Evolutionary conservation across 2,113 vertebrate species (phyloP), one percentile per base, ranked within the genome.

Genomic region (Thamnophis sirtalis): DNA sequence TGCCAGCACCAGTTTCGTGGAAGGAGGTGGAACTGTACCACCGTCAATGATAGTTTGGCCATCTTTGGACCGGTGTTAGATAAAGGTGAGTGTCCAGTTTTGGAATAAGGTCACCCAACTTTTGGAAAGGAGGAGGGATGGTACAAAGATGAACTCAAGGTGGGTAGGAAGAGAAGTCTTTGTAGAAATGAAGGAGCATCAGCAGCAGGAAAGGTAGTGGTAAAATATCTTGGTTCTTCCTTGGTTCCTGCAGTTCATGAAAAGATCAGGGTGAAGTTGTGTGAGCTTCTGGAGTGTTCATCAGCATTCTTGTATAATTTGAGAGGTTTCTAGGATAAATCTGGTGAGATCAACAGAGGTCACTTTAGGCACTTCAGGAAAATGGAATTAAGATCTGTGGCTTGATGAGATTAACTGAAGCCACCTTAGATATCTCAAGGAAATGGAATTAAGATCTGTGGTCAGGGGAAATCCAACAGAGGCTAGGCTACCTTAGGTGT

Each of bases 1-100:
- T 99, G 99, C 93, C 99, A 99, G 88, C 98, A 99, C 95, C 99
- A 99, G 87, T 99, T 99, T 95, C 98, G 99, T 0, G 99, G 99
- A 3, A 98, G 99, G 10, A 98, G 99, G 90, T 99, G 99, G 99
- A 99, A 99, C 95, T 99, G 99, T 96, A 99, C 99, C 0, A 99
- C 99, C 0, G 95, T 99, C 95, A 98, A 97, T 0, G 98, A 99
- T 96, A 99, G 98, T 93, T 96, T 99, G 94, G 98, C 99, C 94
- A 99, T 99, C 96, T 99, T 99, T 1, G 99, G 99, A 28, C 99
- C 99, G 0, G 99, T 99, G 92, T 96, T 99, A 91, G 99, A 99
- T 93, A 99, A 98, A 99, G 99, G 99, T 99, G 97, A 96, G 96
- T 85, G 9, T 3, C 0, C 21, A 0, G 84, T 51, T 33, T 0